These are phyloP conservation scores for Drosophila malerkotliana DNA, from an alignment of 1,140 invertebrate species.

Conservation along the genomic window DNA sequence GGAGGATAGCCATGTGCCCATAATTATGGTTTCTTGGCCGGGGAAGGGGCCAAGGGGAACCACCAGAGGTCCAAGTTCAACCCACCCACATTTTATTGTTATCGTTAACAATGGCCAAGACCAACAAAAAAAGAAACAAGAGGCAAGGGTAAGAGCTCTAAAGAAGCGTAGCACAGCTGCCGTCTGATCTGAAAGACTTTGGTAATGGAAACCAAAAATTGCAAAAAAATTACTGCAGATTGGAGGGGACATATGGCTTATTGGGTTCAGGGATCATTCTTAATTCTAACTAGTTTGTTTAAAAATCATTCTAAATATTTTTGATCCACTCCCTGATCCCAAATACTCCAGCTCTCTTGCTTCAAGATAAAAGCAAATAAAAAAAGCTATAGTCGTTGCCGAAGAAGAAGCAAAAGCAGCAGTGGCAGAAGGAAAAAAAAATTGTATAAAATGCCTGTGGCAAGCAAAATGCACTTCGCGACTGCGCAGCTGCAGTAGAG, in stretches of 20 bases:
- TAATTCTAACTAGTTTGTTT: background rate
- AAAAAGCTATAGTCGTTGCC: slow-evolving; percentile 40
- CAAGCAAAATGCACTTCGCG: slow-evolving; percentile 61
- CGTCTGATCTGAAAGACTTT: slow-evolving; percentile 22
- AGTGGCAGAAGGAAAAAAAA: slow-evolving; percentile 4
- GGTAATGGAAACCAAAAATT: slow-evolving; percentile 9
- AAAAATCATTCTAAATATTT: background rate
- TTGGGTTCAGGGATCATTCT: slow-evolving; percentile 13
- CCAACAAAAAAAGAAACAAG: slow-evolving; percentile 13
- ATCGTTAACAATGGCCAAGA: slow-evolving; percentile 71
- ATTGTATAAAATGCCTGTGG: slow-evolving; percentile 77
- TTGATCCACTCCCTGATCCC: background rate
- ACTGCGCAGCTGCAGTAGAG: slow-evolving; percentile 35
- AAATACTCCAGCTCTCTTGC: slow-evolving; percentile 39
- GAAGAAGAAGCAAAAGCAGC: slow-evolving; percentile 11
- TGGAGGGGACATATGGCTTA: background rate
- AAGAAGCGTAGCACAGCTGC: slow-evolving; percentile 65
- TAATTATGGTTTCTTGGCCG: slow-evolving; percentile 62
- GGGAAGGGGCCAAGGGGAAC: slow-evolving; percentile 17
- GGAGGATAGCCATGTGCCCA: slow-evolving; percentile 53
- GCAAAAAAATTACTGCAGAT: background rate
- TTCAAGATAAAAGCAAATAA: slow-evolving; percentile 77
- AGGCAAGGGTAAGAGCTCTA: slow-evolving; percentile 39
- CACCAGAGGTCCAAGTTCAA: slow-evolving; percentile 74
- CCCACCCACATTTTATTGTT: slow-evolving; percentile 81